Evolutionary conservation across 2,797 vertebrate genomes (phyloP).

Genomic region (Tympanoctomys barrerae): DNA sequence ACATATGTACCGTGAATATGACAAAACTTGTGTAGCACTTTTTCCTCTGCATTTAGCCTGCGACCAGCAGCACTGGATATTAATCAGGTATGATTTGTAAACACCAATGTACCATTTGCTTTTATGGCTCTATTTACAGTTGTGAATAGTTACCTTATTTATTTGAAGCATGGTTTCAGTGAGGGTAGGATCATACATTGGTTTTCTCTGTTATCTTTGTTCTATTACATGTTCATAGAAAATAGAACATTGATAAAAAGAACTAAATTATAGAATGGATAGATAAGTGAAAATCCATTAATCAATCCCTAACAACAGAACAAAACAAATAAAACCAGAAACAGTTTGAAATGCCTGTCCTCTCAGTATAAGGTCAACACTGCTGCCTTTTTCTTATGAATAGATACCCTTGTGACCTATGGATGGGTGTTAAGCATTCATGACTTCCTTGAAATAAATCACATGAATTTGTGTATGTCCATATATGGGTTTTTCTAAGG

Average conservation of each 20-base stretch:
- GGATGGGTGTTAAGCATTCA: neutral
- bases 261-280: neutral
- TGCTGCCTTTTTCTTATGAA: neutral
- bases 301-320: neutral
- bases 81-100: neutral
- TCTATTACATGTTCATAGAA: neutral
- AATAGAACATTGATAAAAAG: neutral
- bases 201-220: constrained; percentile 42
- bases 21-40: neutral
- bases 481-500: neutral
- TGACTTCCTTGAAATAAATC: constrained; percentile 19
- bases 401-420: neutral
- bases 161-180: constrained; percentile 29
- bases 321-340: neutral
- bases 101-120: neutral
- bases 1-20: neutral
- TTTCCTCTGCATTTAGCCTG: neutral
- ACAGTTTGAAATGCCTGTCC: neutral
- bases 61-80: neutral
- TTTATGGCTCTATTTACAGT: neutral
- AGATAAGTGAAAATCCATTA: neutral
- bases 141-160: neutral
- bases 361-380: neutral
- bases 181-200: neutral
- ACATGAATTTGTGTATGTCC: neutral